Evolutionary conservation across 2,888 invertebrate species (phyloP).

Genomic region (Gnatocerus cornutus): DNA sequence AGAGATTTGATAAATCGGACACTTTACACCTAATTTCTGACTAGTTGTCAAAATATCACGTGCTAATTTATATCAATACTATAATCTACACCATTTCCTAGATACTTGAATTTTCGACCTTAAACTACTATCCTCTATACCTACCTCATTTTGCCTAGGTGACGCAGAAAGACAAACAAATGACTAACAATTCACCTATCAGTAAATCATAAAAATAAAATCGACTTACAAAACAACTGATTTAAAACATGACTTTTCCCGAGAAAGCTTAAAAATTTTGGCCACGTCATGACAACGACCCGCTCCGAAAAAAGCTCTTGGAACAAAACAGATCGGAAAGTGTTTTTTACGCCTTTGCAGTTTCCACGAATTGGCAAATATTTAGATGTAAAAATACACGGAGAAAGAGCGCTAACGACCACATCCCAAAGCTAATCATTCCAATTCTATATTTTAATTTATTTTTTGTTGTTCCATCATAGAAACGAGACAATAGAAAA

Average conservation of each 20-base stretch:
- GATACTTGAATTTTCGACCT: no score
- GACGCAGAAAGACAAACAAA: no score
- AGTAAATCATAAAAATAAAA: no score
- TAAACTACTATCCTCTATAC: no score
- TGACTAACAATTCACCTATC: no score
- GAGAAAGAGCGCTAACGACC: neutral
- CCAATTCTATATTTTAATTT: neutral
- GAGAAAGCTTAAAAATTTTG: neutral
- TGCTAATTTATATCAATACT: no score
- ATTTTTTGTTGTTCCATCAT: neutral
- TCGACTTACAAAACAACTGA: no score
- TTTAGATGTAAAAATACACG: neutral
- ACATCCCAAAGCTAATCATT: neutral
- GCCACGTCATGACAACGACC: slow-evolving; percentile 6
- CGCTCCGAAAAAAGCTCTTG: slow-evolving; percentile 10
- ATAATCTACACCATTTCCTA: no score
- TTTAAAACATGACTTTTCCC: no score
- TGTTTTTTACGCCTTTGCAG: slow-evolving; percentile 1
- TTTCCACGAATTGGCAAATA: slow-evolving; percentile 8
- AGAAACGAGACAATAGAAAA: slow-evolving; percentile 32
- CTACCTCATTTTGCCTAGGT: no score
- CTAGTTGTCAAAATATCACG: no score
- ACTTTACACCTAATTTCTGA: no score
- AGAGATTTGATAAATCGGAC: neutral
- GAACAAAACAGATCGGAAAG: neutral